Evolutionary conservation across 2,797 vertebrate genomes (phyloP).

Genomic region (Gadopsis bispinosus): DNA sequence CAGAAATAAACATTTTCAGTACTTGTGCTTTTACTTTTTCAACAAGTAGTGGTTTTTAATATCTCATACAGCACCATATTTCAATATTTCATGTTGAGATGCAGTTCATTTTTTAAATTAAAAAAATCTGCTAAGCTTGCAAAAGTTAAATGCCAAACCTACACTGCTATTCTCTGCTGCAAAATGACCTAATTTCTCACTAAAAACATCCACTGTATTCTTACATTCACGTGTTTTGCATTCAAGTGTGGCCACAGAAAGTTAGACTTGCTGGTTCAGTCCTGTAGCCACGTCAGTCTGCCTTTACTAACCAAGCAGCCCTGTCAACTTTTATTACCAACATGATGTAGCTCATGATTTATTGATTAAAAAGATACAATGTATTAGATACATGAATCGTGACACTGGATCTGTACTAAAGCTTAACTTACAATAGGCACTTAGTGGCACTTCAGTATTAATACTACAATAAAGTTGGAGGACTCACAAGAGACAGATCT

Average conservation of each 20-base stretch:
- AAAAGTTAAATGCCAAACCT: constrained; percentile 69
- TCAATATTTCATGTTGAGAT: constrained; percentile 52
- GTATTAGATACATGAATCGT: constrained; percentile 15
- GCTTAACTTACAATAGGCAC: constrained; percentile 12
- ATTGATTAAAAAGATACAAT: constrained; percentile 24
- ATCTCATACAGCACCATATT: constrained; percentile 25
- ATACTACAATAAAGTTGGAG: not conserved
- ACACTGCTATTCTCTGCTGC: constrained; percentile 25
- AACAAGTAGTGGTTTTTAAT: constrained; percentile 25
- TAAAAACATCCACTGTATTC: constrained; percentile 46
- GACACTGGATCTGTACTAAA: constrained; percentile 28
- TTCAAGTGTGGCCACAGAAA: not conserved
- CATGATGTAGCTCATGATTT: constrained; percentile 17
- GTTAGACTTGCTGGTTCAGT: constrained; percentile 21
- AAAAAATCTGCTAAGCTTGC: constrained; percentile 61
- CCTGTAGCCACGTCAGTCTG: constrained; percentile 10
- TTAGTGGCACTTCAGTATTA: not conserved
- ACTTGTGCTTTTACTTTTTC: constrained; percentile 14
- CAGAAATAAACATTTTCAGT: constrained; percentile 17
- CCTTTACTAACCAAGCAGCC: constrained; percentile 6
- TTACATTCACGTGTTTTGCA: constrained; percentile 42
- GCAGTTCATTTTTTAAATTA: constrained; percentile 48
- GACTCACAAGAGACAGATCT: not conserved
- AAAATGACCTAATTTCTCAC: constrained; percentile 58
- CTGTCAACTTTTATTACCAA: constrained; percentile 18